Base-by-base conservation (phyloP, 2,888 invertebrate genomes). In the Galeruca laticollis region DNA sequence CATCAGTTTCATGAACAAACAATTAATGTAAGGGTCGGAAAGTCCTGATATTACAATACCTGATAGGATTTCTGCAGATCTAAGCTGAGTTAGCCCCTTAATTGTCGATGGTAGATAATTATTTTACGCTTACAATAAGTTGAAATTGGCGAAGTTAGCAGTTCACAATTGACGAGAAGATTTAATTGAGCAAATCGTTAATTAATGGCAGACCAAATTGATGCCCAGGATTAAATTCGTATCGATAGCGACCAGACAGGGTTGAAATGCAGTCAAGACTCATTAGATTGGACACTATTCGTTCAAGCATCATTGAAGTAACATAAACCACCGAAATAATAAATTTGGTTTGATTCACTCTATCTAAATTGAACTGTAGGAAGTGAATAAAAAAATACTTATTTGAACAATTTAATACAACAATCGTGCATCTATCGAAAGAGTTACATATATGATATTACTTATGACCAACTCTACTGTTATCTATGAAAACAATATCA, bases 121-220 rank as follows among this genome's bases (percentile, higher is more conserved):
- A 73, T 69, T 71, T 64, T 69, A 56, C 20, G 33, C 61, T 61
- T 71, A 71, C 73, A 71, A 67, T 73, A 62, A 73, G 63, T 71
- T 57, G 69, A 65, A 73, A 71, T 73, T 70, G 69, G 71, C 62
- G 47, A 65, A 73, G 71, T 73, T 69, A 62, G 73, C 73, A 68
- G 69, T 71, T 73, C 67, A 47, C 59, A 71, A 70, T 72, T 73
- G 73, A 70, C 70, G 69, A 54, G 40, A 65, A 68, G 70, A 76
- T 75, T 73, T 74, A 76, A 76, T 76, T 71, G 76, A 75, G 72
- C 74, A 66, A 74, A 76, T 75, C 74, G 71, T 76, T 76, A 74
- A 78, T 77, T 64, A 54, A 60, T 54, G 62, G 57, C 35, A 26
- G 18, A 20, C 31, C 20, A 43, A 63, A 63, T 63, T 63, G 56